Percentiles rank a stretch among this genome's conserved stretches.
Conservation (phyloP, 2,888 invertebrate species). For the Chrysina gloriosa region DNA sequence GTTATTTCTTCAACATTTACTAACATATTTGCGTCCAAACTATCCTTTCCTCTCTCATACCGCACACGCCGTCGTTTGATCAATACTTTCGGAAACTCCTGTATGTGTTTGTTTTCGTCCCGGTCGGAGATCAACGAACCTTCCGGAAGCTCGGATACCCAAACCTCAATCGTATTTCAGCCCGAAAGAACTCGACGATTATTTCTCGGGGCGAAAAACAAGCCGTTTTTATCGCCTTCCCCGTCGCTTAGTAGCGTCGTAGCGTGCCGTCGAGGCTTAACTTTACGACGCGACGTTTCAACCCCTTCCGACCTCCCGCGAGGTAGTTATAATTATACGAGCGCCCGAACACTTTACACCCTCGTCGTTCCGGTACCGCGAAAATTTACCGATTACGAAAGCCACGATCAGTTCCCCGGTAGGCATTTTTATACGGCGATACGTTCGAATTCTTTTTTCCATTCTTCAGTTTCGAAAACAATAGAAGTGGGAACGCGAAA, state of each 20-base stretch:
- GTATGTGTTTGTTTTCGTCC: constrained; percentile 1
- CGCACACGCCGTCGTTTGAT: not conserved
- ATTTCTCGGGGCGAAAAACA: constrained; percentile 3
- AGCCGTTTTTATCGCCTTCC: constrained; percentile 9
- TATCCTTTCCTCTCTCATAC: too few relatives aligned
- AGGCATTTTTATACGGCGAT: too few relatives aligned
- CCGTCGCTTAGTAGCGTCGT: not conserved
- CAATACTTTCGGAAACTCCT: constrained; percentile 3
- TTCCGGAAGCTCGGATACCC: constrained; percentile 7
- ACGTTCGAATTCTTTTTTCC: too few relatives aligned
- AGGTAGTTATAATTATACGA: constrained; percentile 24
- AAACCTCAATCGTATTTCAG: constrained; percentile 4
- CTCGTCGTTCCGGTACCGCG: constrained; percentile 2
- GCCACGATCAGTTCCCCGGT: not conserved
- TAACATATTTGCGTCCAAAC: too few relatives aligned
- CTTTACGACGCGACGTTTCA: constrained; percentile 25
- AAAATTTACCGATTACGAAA: not conserved
- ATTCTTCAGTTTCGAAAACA: too few relatives aligned
- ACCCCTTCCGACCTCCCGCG: constrained; percentile 12
- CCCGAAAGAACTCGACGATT: constrained; percentile 2
- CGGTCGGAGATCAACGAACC: constrained; percentile 21
- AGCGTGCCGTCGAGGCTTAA: constrained; percentile 14
- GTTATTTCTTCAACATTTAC: too few relatives aligned
- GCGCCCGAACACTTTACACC: constrained; percentile 12
- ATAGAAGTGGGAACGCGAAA: not conserved